These are phyloP conservation scores for Pteropus rufus DNA, from an alignment of 2,797 vertebrate species.

Conservation along the genomic window DNA sequence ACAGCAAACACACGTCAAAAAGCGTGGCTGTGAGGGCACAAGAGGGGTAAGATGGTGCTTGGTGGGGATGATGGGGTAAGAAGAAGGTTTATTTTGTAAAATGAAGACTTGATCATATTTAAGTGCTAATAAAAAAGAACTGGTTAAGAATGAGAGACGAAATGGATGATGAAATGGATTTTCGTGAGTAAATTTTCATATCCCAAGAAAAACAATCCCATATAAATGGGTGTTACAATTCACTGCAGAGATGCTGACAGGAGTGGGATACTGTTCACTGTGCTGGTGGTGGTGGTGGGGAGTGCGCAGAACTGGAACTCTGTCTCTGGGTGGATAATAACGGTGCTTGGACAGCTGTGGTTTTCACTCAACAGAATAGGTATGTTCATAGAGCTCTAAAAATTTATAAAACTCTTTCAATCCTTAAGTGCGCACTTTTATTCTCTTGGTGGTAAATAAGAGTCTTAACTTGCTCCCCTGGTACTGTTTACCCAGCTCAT, in stretches of 20 bases:
- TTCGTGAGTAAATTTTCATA: neutral
- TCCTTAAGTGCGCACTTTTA: neutral
- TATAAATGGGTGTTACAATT: neutral
- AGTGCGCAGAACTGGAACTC: neutral
- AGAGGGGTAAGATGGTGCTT: no score
- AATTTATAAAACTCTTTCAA: neutral
- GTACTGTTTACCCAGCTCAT: neutral
- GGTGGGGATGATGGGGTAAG: neutral
- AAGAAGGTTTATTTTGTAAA: neutral
- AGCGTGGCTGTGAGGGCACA: neutral
- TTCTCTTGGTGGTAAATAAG: neutral
- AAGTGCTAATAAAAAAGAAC: neutral
- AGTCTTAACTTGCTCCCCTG: neutral
- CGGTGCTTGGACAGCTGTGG: neutral
- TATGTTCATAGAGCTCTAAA: neutral
- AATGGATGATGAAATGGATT: neutral
- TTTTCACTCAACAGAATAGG: neutral
- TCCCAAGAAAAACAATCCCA: constrained; percentile 27
- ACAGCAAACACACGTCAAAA: neutral
- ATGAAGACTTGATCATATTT: neutral
- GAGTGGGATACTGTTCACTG: neutral
- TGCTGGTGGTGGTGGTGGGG: no score
- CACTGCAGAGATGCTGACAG: neutral
- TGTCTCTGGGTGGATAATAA: neutral
- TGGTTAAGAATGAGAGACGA: neutral